Base-by-base conservation (phyloP, 2,113 vertebrate genomes). In the Zeus faber region DNA sequence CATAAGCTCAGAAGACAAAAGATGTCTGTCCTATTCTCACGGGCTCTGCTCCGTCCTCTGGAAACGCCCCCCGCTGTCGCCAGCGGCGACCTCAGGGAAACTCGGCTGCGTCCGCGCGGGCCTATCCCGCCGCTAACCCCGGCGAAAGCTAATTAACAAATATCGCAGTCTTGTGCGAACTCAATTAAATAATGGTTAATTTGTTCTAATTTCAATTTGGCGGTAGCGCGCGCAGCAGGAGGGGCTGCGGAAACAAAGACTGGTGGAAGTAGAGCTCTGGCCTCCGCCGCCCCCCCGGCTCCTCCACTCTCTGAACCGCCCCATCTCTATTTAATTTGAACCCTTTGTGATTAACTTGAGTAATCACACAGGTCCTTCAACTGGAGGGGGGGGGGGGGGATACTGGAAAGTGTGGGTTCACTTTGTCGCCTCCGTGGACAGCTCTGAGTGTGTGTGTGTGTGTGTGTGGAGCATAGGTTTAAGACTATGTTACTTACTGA, bases 131-230 rank as follows among this genome's bases (percentile, higher is more conserved):
- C 65, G 48, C 72, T 65, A 79, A 85, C 80, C 77, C 75, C 33
- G 49, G 72, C 55, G 62, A 75, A 84, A 85, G 83, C 80, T 87
- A 88, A 90, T 90, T 89, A 89, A 88, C 79, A 86, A 86, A 85
- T 69, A 82, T 80, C 65, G 56, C 83, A 81, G 84, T 82, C 85
- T 85, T 82, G 68, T 67, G 82, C 81, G 82, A 88, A 89, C 89
- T 84, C 86, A 88, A 90, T 90, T 90, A 89, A 89, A 88, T 84
- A 72, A 87, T 87, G 85, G 85, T 87, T 89, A 86, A 90, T 90
- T 87, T 85, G 81, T 83, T 87, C 79, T 88, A 83, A 87, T 88
- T 88, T 88, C 80, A 86, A 87, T 89, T 84, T 86, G 76, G 74
- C 78, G 72, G 67, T 29, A 77, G 76, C 58, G 53, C 74, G 72